phyloP scores from a whole-genome alignment of 2,888 invertebrate species.

The Eristalinus aeneus region DNA sequence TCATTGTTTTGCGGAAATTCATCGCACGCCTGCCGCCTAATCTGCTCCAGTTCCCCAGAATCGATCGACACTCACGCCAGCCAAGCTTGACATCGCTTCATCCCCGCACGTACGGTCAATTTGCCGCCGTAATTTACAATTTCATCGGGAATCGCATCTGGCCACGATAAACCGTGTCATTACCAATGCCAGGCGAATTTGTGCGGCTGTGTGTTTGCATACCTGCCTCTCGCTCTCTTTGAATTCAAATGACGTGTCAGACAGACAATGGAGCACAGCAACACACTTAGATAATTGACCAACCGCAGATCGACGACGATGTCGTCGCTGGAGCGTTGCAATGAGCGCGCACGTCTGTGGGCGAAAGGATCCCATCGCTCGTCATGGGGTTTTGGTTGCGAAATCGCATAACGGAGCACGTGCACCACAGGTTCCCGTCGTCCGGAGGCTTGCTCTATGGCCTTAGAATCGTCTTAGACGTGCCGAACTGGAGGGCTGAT shows the following conservation, averaged over 20 bases:
- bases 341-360: constrained; percentile 3
- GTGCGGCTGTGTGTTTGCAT: constrained; percentile 10
- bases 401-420: not conserved
- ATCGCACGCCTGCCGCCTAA: not conserved
- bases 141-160: constrained; percentile 33
- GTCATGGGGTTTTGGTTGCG: not conserved
- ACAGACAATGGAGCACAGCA: not conserved
- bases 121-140: constrained; percentile 52
- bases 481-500: not conserved
- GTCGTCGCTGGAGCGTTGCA: constrained; percentile 17
- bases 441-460: not conserved
- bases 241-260: not conserved
- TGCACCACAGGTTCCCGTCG: not conserved
- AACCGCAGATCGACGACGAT: not conserved
- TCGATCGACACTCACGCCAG: not conserved
- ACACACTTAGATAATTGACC: constrained; percentile 45
- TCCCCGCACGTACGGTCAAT: constrained; percentile 13
- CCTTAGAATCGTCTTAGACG: not conserved
- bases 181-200: constrained; percentile 48
- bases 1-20: constrained; percentile 20
- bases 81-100: not conserved
- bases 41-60: constrained; percentile 36
- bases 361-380: not conserved
- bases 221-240: not conserved
- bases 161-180: constrained; percentile 29